These are phyloP conservation scores for Axis porcinus DNA, from an alignment of 2,113 vertebrate species.

Conservation along the genomic window DNA sequence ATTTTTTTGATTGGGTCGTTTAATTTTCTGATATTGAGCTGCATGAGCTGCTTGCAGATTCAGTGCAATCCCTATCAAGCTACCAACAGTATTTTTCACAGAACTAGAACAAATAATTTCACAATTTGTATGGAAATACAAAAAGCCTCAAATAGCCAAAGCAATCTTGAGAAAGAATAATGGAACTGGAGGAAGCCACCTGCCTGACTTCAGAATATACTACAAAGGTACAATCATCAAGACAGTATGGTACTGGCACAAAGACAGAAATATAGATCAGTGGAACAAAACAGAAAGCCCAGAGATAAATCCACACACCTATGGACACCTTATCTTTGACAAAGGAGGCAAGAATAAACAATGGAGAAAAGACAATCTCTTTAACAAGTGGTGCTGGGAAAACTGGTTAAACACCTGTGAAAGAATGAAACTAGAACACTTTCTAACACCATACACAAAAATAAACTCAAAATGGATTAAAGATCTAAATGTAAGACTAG, in stretches of 20 bases:
- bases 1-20: not conserved
- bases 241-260: not conserved
- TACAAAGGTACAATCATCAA: not conserved
- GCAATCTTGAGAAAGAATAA: not conserved
- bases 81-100: not conserved
- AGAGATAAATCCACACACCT: not conserved
- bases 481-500: not conserved
- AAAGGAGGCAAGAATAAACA: not conserved
- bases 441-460: not conserved
- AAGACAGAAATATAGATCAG: not conserved
- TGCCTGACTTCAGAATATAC: not conserved
- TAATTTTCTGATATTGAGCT: not conserved
- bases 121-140: not conserved
- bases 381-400: not conserved
- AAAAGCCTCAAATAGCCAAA: not conserved
- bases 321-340: not conserved
- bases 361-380: not conserved
- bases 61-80: not conserved
- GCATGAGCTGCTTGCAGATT: not conserved
- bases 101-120: not conserved
- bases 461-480: not conserved
- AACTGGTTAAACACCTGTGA: not conserved
- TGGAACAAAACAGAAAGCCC: not conserved
- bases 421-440: not conserved
- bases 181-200: not conserved